Base-by-base conservation (phyloP, 1,140 invertebrate species). In the Saccostrea echinata region DNA sequence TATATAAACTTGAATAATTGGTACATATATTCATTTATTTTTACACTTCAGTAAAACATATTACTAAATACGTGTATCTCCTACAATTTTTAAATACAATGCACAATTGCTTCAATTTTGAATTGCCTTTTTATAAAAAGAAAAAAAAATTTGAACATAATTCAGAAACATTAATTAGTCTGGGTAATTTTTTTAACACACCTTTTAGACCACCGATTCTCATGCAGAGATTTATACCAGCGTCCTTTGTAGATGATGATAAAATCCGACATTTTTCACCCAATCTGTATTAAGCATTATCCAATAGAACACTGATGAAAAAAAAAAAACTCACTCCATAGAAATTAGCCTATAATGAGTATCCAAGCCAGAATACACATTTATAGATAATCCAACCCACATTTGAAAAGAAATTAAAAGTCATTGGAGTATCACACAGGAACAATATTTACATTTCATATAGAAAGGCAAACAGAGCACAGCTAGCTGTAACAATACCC, bases 381-480 rank as follows among this genome's bases (percentile, higher is more conserved):
- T 76, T 27, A 43, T 43, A 76, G 68, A 76, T 76, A 76, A 76
- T 76, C 68, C 30, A 76, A 33, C 24, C 13, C 68, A 16, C 68
- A 76, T 76, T 76, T 76, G 16, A 76, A 76, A 76, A 76, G 68
- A 27, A 76, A 76, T 76, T 76, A 76, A 76, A 76, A 76, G 68
- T 76, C 68, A 76, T 16, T 76, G 68, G 30, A 76, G 27, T 33
- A 30, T 30, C 68, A 13, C 24, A 16, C 24, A 30, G 68, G 27
- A 30, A 76, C 27, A 76, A 76, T 76, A 76, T 76, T 76, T 76
- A 76, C 68, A 76, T 76, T 76, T 76, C 68, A 76, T 76, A 76
- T 76, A 76, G 68, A 76, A 76, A 33, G 27, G 68, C 24, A 76
- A 76, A 76, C 68, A 76, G 24, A 30, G 57, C 11, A 33, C 12